Conservation (phyloP, 2,888 invertebrate species). For the Athetis lepigone region DNA sequence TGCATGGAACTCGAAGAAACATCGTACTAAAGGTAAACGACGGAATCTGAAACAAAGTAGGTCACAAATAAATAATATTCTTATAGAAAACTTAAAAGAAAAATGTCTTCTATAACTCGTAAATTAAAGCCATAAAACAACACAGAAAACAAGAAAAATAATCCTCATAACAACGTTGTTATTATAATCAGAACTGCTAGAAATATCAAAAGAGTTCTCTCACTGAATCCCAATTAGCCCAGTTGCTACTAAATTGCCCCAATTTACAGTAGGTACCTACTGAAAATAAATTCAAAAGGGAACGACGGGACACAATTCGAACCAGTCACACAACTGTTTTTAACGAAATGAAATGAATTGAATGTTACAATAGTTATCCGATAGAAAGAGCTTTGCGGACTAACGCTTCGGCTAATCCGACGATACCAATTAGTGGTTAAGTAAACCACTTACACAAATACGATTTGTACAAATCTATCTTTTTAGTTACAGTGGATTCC, state of each 20-base stretch:
- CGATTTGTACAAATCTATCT: slow-evolving; percentile 75
- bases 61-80: neutral
- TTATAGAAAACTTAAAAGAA: too few relatives aligned
- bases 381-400: slow-evolving; percentile 73
- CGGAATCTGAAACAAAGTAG: neutral
- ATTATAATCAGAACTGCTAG: slow-evolving; percentile 19
- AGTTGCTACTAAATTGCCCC: slow-evolving; percentile 46
- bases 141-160: slow-evolving; percentile 10
- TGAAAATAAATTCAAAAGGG: slow-evolving; percentile 44
- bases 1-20: neutral
- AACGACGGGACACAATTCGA: slow-evolving; percentile 38
- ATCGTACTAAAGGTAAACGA: neutral
- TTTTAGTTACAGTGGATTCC: slow-evolving; percentile 64
- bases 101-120: too few relatives aligned
- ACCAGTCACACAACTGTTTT: slow-evolving; percentile 40
- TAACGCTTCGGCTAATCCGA: slow-evolving; percentile 81
- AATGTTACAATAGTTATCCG: slow-evolving; percentile 62
- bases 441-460: slow-evolving; percentile 84
- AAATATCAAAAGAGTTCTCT: slow-evolving; percentile 41
- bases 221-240: slow-evolving; percentile 57
- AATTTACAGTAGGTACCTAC: slow-evolving; percentile 44
- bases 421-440: slow-evolving; percentile 83
- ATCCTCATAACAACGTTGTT: slow-evolving; percentile 21
- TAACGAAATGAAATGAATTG: slow-evolving; percentile 35
- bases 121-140: neutral